Evolutionary conservation across 23 tunicate genomes (phyloP), one percentile per base, ranked within the genome.

Genomic region (Diplosoma virens): DNA sequence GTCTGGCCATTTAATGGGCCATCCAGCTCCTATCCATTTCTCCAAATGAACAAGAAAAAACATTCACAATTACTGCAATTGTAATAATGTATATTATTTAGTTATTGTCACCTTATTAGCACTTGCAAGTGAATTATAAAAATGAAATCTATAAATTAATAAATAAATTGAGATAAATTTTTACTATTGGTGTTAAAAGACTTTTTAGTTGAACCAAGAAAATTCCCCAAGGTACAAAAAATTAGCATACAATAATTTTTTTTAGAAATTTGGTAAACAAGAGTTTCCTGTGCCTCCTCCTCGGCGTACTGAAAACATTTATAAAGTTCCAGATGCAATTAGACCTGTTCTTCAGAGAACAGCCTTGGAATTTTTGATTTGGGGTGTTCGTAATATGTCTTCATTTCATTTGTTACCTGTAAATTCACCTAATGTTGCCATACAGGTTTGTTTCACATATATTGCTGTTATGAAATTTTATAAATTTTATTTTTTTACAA

Each of bases 301-400:
- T 2, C 75, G 76, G 9, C 70, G 80, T 22, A 71, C 79, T 24
- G 85, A 59, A 20, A 47, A 48, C 59, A 65, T 71, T 17, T 68
- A 26, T 31, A 84, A 68, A 75, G 97, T 90, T 30, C 97, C 97
- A 24, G 66, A 58, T 37, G 97, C 90, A 22, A 82, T 90, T 33
- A 82, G 97, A 18, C 97, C 97, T 16, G 86, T 84, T 1, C 48
- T 90, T 18, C 90, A 84, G 37, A 73, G 81, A 53, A 90, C 97
- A 9, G 90, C 86, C 0, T 28, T 90, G 4, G 97, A 90, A 47
- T 79, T 90, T 46, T 59, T 90, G 28, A 61, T 90, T 0, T 90
- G 97, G 97, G 97, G 97, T 20, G 90, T 90, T 30, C 56, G 97
- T 25, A 84, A 84, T 33, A 84, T 90, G 90, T 79, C 81, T 47